A percentile compares a stretch with the other conserved stretches of the same genome.
These are phyloP conservation scores for Mimumesa dahlbomi DNA, from an alignment of 2,888 invertebrate species.

Conservation along the genomic window DNA sequence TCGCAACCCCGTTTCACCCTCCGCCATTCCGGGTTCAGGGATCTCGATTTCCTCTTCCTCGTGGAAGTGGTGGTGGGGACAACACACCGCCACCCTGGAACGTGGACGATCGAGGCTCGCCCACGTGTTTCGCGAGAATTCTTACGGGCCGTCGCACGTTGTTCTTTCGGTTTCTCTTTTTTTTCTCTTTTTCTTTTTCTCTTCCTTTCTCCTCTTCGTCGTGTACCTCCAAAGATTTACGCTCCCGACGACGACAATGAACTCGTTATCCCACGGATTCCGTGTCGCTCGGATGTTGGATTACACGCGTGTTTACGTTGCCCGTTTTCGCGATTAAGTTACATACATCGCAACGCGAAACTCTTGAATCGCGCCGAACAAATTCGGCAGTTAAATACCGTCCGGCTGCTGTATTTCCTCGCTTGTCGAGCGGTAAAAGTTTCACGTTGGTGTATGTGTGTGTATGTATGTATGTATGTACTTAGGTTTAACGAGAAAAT, in stretches of 20 bases:
- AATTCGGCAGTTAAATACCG: background rate
- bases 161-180: conserved; percentile 9
- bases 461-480: too few relatives aligned
- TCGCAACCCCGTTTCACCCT: conserved; percentile 17
- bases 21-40: background rate
- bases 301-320: conserved; percentile 37
- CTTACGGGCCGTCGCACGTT: conserved; percentile 18
- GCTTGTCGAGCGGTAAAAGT: too few relatives aligned
- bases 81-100: conserved; percentile 46
- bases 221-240: conserved; percentile 71
- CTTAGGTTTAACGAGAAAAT: too few relatives aligned
- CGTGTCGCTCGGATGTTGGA: conserved; percentile 45
- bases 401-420: background rate
- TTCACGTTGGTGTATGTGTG: too few relatives aligned
- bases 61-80: too few relatives aligned
- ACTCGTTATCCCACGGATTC: conserved; percentile 65
- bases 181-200: too few relatives aligned
- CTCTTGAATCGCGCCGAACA: background rate
- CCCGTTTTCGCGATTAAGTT: conserved; percentile 22
- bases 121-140: conserved; percentile 40
- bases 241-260: conserved; percentile 62
- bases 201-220: background rate
- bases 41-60: conserved; percentile 6
- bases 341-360: conserved; percentile 11
- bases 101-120: conserved; percentile 61